Evolutionary conservation across 1,140 invertebrate species (phyloP).

Genomic region (Drosophila obscura): DNA sequence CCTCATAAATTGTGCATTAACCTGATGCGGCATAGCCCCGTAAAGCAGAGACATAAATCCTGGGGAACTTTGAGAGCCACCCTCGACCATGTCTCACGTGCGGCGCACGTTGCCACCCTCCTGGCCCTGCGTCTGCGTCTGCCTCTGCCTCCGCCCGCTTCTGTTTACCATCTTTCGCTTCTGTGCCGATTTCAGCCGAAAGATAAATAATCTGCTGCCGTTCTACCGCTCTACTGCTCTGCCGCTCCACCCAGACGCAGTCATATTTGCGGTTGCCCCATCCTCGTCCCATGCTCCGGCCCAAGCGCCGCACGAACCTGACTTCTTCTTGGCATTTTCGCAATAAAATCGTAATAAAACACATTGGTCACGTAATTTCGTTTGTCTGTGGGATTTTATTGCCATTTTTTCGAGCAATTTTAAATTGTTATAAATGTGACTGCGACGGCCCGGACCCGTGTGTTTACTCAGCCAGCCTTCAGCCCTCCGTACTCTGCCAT

Average conservation of each 20-base stretch:
- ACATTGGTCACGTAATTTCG: constrained; percentile 84
- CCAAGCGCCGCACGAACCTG: constrained; percentile 39
- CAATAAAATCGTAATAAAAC: constrained; percentile 84
- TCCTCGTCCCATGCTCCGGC: background rate
- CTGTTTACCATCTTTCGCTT: constrained; percentile 62
- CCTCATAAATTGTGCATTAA: constrained; percentile 75
- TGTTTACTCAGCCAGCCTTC: constrained; percentile 51
- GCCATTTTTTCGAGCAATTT: constrained; percentile 82
- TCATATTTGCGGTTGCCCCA: constrained; percentile 75
- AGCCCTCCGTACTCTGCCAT: constrained; percentile 2
- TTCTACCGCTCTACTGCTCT: constrained; percentile 68
- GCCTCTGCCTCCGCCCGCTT: constrained; percentile 16
- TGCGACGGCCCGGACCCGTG: constrained; percentile 49
- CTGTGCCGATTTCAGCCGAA: constrained; percentile 78
- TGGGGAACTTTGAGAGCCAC: constrained; percentile 56
- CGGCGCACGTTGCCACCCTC: constrained; percentile 31
- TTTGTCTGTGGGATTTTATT: constrained; percentile 84
- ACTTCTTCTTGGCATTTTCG: constrained; percentile 78
- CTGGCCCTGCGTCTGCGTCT: constrained; percentile 2
- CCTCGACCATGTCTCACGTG: constrained; percentile 70
- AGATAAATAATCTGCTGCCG: constrained; percentile 75
- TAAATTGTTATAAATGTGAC: constrained; percentile 83
- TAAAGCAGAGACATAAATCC: constrained; percentile 61
- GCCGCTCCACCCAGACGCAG: constrained; percentile 69
- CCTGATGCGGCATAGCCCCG: constrained; percentile 70